phyloP scores from a whole-genome alignment of 2,888 invertebrate genomes.

The Rapana venosa region DNA sequence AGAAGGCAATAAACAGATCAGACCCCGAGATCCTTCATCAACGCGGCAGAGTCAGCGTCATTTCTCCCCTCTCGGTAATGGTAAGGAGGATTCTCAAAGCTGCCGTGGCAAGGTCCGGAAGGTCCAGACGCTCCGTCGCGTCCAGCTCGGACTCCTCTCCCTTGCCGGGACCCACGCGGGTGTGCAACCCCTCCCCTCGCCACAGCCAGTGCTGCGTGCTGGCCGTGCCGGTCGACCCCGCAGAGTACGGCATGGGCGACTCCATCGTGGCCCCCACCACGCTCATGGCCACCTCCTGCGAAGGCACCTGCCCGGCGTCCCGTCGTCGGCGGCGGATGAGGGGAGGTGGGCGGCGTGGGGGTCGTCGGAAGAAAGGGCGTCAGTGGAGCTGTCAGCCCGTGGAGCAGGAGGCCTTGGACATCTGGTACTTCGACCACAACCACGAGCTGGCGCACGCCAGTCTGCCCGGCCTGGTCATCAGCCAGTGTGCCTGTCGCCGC shows the following conservation, averaged over 20 bases:
- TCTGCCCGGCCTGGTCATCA: slow-evolving; percentile 39
- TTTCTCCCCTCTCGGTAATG: neutral
- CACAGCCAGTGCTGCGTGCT: slow-evolving; percentile 32
- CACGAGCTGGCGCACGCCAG: slow-evolving; percentile 35
- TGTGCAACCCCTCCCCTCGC: slow-evolving; percentile 18
- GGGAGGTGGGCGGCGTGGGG: neutral
- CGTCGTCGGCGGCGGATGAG: neutral
- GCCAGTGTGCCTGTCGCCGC: slow-evolving; percentile 34
- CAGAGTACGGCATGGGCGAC: slow-evolving; percentile 38
- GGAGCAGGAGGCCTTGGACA: slow-evolving; percentile 29
- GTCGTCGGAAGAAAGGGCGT: neutral
- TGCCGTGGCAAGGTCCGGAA: neutral
- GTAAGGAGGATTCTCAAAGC: neutral
- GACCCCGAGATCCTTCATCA: neutral
- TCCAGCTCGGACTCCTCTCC: neutral
- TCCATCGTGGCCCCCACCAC: slow-evolving; percentile 43
- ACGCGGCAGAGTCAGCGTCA: no score
- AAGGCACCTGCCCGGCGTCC: slow-evolving; percentile 29
- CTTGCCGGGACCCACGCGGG: neutral
- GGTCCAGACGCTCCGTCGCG: neutral
- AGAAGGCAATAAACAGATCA: neutral
- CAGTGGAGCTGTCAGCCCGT: slow-evolving; percentile 27
- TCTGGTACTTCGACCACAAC: slow-evolving; percentile 44
- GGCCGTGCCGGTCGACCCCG: slow-evolving; percentile 39
- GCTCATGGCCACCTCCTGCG: slow-evolving; percentile 35